Evolutionary conservation across 2,888 invertebrate species (phyloP), one percentile per base, ranked within the genome.

Genomic region (Tiliacea aurago): DNA sequence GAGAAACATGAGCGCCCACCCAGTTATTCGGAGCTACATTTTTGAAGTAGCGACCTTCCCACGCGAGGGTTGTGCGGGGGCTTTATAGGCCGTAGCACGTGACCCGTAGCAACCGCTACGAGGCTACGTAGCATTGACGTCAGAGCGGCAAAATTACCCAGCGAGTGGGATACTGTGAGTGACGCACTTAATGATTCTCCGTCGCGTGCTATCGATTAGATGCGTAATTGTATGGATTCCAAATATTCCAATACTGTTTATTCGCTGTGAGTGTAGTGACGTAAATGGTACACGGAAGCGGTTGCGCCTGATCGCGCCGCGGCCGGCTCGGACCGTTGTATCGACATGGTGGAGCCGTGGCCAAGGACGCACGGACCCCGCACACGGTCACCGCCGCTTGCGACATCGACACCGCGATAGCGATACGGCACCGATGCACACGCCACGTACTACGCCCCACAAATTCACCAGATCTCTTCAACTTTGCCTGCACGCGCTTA

Each of bases 281-380:
- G 93, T 92, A 87, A 90, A 83, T 81, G 84, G 89, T 87, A 93
- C 89, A 91, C 94, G 94, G 95, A 95, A 95, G 93, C 87, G 86
- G 93, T 91, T 92, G 93, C 94, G 94, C 93, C 90, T 90, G 91
- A 92, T 87, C 93, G 92, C 86, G 84, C 89, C 86, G 85, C 87
- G 83, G 82, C 80, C 83, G 86, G 84, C 80, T 83, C 84, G 87
- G 88, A 85, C 88, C 89, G 89, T 84, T 87, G 87, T 84, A 82
- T 85, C 77, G 80, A 78, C 78, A 81, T 72, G 80, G 68, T 78
- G 87, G 69, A 69, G 75, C 89, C 88, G 89, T 87, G 93, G 91
- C 93, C 95, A 94, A 94, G 94, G 95, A 93, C 95, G 83, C 83
- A 71, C 83, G 86, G 90, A 88, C 89, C 91, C 89, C 89, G 90